Percentiles rank a stretch among this genome's conserved stretches.
Conservation (phyloP, 2,888 invertebrate genomes). For the Rhagonycha lutea region DNA sequence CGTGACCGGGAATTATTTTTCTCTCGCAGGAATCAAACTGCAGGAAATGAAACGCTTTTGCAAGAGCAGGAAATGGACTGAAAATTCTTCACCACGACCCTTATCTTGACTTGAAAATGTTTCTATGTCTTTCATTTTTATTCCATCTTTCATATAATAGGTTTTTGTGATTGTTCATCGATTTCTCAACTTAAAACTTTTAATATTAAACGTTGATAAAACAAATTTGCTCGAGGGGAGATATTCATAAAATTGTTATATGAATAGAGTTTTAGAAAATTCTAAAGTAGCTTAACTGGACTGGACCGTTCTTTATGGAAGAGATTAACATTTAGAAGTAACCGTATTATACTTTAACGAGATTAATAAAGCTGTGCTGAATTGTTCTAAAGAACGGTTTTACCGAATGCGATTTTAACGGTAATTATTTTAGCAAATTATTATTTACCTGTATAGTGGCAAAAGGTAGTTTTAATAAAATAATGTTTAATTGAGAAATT, state of each 20-base stretch:
- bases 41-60: constrained; percentile 50
- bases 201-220: not conserved
- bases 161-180: constrained; percentile 31
- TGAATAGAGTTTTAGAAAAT: constrained; percentile 22
- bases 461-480: not conserved
- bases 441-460: not conserved
- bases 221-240: not conserved
- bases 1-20: constrained; percentile 40
- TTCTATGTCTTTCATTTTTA: constrained; percentile 41
- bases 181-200: constrained; percentile 11
- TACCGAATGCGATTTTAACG: constrained; percentile 3
- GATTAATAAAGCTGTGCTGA: constrained; percentile 23
- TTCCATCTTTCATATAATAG: constrained; percentile 33
- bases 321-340: constrained; percentile 27
- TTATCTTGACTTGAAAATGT: constrained; percentile 45
- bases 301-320: constrained; percentile 14
- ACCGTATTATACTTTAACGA: constrained; percentile 22
- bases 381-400: constrained; percentile 15
- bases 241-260: constrained; percentile 22
- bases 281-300: constrained; percentile 20
- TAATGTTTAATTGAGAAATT: not conserved
- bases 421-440: constrained; percentile 6
- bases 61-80: constrained; percentile 48
- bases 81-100: constrained; percentile 45
- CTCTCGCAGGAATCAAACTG: constrained; percentile 42